Base-by-base conservation (phyloP, 2,888 invertebrate genomes). In the Conistra vaccinii region DNA sequence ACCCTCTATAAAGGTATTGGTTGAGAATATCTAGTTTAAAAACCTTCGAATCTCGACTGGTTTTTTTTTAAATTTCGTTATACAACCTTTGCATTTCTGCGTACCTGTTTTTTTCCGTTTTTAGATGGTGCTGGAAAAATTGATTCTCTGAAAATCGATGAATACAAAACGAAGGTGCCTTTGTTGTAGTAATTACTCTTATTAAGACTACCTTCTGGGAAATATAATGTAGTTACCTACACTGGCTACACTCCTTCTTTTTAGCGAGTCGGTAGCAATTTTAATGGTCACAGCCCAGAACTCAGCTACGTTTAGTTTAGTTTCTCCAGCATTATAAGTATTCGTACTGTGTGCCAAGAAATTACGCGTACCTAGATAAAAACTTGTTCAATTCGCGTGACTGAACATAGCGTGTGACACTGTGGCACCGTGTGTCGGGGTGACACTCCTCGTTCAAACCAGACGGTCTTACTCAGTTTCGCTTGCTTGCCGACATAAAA, bases 331-430 rank as follows among this genome's bases (percentile, higher is more conserved):
- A 48, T 55, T 29, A 17, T 26, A 66, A n/a, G n/a, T n/a, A n/a
- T n/a, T n/a, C n/a, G 32, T 45, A 48, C 48, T n/a, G 29, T 57
- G 58, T 72, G 35, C 55, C n/a, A 69, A 61, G 61, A 55, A 72
- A 58, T 62, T 69, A 53, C 14, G 23, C 32, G 17, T 32, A n/a
- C n/a, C n/a, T n/a, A n/a, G 45, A 81, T 68, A 85, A 70, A 71
- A 76, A 76, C 61, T 71, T 76, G 51, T 65, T 60, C 26, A 48
- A 66, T 60, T 86, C 73, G 86, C 86, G 80, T 86, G 86, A 77
- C 73, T 45, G 39, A 70, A 35, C 69, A 53, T 84, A 48, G 84
- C 86, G 69, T 86, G 84, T 63, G 55, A 23, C 35, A 42, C 62
- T 73, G 68, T 68, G 61, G 35, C 61, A 61, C 68, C 71, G 32